These are phyloP conservation scores for Forficula auricularia DNA, from an alignment of 1,140 invertebrate genomes.

Conservation along the genomic window DNA sequence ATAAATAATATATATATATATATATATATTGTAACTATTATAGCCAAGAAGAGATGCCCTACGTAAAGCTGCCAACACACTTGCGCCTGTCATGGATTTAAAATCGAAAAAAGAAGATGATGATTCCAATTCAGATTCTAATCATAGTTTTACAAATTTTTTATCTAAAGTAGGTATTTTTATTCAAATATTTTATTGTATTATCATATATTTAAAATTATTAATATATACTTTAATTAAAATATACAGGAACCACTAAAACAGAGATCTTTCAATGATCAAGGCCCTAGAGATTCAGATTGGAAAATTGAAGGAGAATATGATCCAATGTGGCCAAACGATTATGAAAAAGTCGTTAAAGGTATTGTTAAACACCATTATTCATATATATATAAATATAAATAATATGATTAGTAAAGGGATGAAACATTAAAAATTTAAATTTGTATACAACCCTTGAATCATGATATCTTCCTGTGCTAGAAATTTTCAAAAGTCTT, in stretches of 20 bases:
- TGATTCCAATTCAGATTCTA: conserved; percentile 26
- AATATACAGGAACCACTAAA: conserved; percentile 1
- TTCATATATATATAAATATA: neutral
- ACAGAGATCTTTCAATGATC: neutral
- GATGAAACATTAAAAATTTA: no score
- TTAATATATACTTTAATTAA: neutral
- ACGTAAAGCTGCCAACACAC: conserved; percentile 41
- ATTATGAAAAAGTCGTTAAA: conserved; percentile 90
- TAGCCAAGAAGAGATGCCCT: conserved; percentile 52
- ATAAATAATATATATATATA: no score
- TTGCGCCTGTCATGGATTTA: conserved; percentile 74
- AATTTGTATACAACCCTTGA: no score
- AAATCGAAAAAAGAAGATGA: conserved; percentile 60
- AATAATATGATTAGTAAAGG: no score
- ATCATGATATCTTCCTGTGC: neutral
- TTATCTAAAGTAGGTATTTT: no score
- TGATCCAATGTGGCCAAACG: conserved; percentile 89
- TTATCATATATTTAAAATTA: neutral
- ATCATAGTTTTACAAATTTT: conserved; percentile 18
- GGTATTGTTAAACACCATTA: no score
- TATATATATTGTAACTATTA: no score
- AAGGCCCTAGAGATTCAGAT: conserved; percentile 40
- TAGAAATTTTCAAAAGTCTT: no score
- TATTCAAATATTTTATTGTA: no score
- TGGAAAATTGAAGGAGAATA: conserved; percentile 83